phyloP scores from a whole-genome alignment of 1,140 invertebrate species.

The Sitobion miscanthi region DNA sequence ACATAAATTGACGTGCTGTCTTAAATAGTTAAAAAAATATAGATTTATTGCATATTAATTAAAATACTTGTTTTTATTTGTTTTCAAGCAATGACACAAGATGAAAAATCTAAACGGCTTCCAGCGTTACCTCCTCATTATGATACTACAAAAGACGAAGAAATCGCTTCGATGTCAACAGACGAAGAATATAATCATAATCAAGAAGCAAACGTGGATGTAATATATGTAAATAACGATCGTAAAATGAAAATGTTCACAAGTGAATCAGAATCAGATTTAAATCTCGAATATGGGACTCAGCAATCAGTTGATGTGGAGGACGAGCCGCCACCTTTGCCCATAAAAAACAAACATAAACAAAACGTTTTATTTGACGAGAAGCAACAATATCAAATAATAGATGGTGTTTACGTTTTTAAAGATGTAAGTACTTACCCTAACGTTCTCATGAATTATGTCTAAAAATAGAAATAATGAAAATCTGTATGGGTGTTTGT shows the following conservation, averaged over 20 bases:
- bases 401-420: conserved; percentile 16
- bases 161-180: not conserved
- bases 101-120: not conserved
- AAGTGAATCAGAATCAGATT: conserved; percentile 3
- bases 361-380: not conserved
- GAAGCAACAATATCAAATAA: not conserved
- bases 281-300: not conserved
- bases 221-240: conserved; percentile 17
- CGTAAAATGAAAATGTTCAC: not conserved
- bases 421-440: not conserved
- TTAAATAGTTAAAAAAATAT: too few relatives aligned
- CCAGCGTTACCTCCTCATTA: not conserved
- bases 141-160: not conserved
- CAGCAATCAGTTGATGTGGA: not conserved
- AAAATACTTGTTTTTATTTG: not conserved
- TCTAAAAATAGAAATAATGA: too few relatives aligned
- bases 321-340: conserved; percentile 36
- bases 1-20: not conserved
- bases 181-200: not conserved
- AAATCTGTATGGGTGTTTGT: too few relatives aligned
- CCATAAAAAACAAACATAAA: not conserved
- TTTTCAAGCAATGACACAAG: conserved; percentile 11
- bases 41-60: not conserved
- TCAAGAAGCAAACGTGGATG: not conserved
- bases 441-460: not conserved